These are phyloP conservation scores for Vanessa cardui DNA, from an alignment of 2,888 invertebrate genomes.

Conservation along the genomic window DNA sequence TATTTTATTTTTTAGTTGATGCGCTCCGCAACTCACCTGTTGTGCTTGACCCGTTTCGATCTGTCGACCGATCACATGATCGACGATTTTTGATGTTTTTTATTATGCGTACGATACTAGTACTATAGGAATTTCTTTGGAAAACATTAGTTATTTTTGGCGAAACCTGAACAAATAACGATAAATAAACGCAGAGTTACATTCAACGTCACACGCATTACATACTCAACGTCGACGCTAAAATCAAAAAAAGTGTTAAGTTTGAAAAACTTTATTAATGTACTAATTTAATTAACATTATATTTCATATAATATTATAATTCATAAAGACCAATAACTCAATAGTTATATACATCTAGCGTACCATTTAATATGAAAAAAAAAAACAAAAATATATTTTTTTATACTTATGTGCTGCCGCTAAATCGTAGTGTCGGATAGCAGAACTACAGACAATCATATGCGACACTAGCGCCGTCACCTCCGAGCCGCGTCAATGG, in stretches of 20 bases:
- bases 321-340: background rate
- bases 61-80: slow-evolving; percentile 77
- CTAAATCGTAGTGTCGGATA: slow-evolving; percentile 65
- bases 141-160: background rate
- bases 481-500: slow-evolving; percentile 51
- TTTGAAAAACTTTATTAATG: background rate
- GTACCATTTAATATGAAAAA: background rate
- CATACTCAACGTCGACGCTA: background rate
- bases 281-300: background rate
- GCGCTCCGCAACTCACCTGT: slow-evolving; percentile 80
- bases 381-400: background rate
- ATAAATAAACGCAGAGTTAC: background rate
- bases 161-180: background rate
- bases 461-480: slow-evolving; percentile 58
- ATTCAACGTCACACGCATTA: too few species aligned
- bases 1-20: slow-evolving; percentile 84
- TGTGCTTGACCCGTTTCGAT: slow-evolving; percentile 82
- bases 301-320: background rate
- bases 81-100: slow-evolving; percentile 71
- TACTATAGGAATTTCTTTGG: slow-evolving; percentile 7
- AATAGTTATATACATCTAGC: background rate
- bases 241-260: slow-evolving; percentile 4
- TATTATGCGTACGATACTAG: slow-evolving; percentile 45
- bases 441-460: slow-evolving; percentile 63
- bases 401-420: slow-evolving; percentile 58